Conservation (phyloP, 2,888 invertebrate genomes). For the Thera obeliscata region DNA sequence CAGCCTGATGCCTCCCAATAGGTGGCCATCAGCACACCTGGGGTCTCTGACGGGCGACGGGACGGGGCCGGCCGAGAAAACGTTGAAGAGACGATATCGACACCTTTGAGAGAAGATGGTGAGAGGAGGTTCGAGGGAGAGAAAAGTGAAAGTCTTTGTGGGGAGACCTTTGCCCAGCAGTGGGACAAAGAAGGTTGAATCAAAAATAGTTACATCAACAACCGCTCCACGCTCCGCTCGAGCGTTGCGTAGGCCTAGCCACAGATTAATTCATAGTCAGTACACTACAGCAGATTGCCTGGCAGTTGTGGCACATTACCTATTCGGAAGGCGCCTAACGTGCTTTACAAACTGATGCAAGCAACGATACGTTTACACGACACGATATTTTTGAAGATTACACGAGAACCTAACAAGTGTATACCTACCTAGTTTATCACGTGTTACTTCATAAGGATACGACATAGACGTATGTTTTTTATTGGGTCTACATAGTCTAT, state of each 20-base stretch:
- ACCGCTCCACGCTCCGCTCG: conserved; percentile 14
- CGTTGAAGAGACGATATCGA: background rate
- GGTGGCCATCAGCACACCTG: too few relatives aligned
- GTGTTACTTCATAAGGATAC: too few relatives aligned
- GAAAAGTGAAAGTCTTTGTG: too few relatives aligned
- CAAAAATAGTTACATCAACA: background rate
- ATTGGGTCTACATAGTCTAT: too few relatives aligned
- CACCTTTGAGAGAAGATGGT: background rate
- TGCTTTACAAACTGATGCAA: conserved; percentile 14
- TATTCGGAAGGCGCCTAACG: conserved; percentile 22
- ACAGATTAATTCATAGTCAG: conserved; percentile 4
- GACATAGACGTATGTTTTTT: too few relatives aligned
- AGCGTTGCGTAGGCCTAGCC: background rate
- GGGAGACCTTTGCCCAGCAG: too few relatives aligned
- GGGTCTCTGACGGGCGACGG: too few relatives aligned
- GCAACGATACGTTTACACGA: conserved; percentile 15
- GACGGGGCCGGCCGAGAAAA: too few relatives aligned
- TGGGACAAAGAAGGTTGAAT: background rate
- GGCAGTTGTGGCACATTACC: conserved; percentile 12
- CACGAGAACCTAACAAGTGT: too few relatives aligned
- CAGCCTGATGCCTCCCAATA: too few relatives aligned
- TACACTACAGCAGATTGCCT: conserved; percentile 12
- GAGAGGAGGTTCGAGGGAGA: too few relatives aligned
- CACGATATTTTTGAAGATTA: conserved; percentile 3
- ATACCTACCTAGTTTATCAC: too few relatives aligned